phyloP scores from a whole-genome alignment of 1,140 invertebrate species.

The Conopomorpha cramerella region DNA sequence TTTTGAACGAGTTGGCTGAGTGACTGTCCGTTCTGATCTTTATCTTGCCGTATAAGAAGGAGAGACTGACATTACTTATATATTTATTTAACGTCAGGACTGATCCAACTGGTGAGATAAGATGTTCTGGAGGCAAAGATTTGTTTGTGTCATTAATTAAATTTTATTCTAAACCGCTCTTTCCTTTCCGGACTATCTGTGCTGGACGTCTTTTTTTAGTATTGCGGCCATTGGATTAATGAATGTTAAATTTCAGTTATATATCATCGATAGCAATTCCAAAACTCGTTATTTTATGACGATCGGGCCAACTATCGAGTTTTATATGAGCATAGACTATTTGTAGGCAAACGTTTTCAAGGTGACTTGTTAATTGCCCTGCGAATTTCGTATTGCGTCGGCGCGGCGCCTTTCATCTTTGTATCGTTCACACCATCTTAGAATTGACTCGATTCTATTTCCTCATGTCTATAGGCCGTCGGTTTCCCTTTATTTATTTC shows the following conservation, averaged over 20 bases:
- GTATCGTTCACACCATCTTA: too few species aligned
- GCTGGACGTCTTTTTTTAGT: too few species aligned
- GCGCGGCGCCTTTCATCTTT: conserved; percentile 3
- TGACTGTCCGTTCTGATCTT: conserved; percentile 50
- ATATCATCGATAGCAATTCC: too few species aligned
- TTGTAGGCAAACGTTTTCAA: conserved; percentile 26
- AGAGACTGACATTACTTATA: conserved; percentile 56
- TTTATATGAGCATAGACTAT: conserved; percentile 30
- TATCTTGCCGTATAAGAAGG: conserved; percentile 52
- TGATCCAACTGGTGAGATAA: conserved; percentile 51
- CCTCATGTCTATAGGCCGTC: too few species aligned
- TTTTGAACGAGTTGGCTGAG: conserved; percentile 19
- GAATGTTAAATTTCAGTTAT: too few species aligned
- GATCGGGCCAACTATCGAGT: too few species aligned
- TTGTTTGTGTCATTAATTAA: conserved; percentile 54
- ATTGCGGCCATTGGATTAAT: too few species aligned
- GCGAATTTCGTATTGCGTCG: background rate
- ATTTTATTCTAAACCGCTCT: too few species aligned
- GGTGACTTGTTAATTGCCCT: conserved; percentile 19
- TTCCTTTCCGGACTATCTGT: too few species aligned
- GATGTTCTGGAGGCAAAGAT: conserved; percentile 25
- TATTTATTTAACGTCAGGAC: conserved; percentile 57
- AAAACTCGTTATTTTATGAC: conserved; percentile 4
- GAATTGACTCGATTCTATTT: too few species aligned
- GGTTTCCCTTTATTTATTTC: too few species aligned